Conservation (phyloP, 2,113 vertebrate species). For the Phyllostomus hastatus region DNA sequence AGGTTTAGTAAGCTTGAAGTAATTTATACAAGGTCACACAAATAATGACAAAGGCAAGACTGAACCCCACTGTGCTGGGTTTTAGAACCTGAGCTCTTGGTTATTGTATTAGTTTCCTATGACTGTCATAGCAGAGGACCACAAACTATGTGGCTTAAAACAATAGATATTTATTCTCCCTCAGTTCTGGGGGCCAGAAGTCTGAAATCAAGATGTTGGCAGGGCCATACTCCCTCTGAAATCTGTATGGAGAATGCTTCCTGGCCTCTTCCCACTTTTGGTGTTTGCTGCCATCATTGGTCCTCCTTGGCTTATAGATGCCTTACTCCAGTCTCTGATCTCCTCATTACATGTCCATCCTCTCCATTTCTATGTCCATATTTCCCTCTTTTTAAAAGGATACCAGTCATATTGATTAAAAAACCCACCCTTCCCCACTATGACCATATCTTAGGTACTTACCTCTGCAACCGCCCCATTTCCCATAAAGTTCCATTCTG, state of each 20-base stretch:
- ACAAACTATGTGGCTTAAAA: neutral
- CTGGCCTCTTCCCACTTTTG: no score
- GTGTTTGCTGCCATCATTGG: neutral
- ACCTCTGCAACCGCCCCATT: neutral
- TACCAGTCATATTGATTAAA: neutral
- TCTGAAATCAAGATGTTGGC: neutral
- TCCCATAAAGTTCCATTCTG: neutral
- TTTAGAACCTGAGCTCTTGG: neutral
- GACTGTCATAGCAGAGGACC: neutral
- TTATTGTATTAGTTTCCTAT: neutral
- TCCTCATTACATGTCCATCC: fast-evolving
- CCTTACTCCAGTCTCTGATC: neutral
- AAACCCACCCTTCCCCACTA: neutral
- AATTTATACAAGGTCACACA: neutral
- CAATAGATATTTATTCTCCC: neutral
- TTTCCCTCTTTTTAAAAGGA: neutral
- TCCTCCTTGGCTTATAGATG: neutral
- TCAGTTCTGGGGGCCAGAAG: neutral
- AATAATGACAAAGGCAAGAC: neutral
- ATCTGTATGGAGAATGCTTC: neutral
- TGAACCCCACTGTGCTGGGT: neutral
- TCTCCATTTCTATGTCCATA: neutral
- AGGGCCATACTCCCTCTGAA: neutral
- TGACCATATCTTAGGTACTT: neutral
- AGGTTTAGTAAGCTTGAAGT: neutral